Evolutionary conservation across 2,888 invertebrate species (phyloP), one percentile per base, ranked within the genome.

Genomic region (Drosophila bunnanda): DNA sequence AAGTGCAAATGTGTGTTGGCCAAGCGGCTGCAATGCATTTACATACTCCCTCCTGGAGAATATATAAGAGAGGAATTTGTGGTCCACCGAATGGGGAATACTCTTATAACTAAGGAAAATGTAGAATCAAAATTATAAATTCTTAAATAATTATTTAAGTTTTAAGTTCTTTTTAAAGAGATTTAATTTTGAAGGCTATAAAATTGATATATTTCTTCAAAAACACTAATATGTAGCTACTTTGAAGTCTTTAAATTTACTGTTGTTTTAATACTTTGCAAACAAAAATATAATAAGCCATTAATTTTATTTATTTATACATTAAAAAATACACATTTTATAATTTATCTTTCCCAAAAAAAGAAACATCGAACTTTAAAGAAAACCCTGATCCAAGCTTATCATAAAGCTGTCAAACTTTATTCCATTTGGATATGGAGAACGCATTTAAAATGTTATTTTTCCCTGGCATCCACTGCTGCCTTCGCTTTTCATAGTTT

Each of bases 401-500:
- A 50, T 28, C 28, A 3, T 22, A 52, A 39, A 17, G 15, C 36
- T 13, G 36, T 17, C 22, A 25, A 57, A 38, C 46, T 30, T 41
- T 46, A 30, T 34, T 5, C 30, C n/a, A 22, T 22, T 60, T 60
- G 57, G 36, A 43, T 70, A 62, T 25, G 17, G 41, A 22, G 34
- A 55, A 60, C 46, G 57, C 70, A 73, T 78, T 76, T 74, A 76
- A 77, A 83, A 72, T 80, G 71, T 69, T 77, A 78, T 80, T 88
- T 78, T 73, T 61, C 25, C 30, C 60, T 56, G 66, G 62, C 56
- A 46, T 13, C 36, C 36, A 46, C 43, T 46, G 41, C 34, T 52
- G 50, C 64, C 38, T 48, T 46, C 57, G 62, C 68, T 70, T 80
- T 82, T 88, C 66, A 86, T 76, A 75, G 72, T 82, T 87, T 80